Evolutionary conservation across 2,888 invertebrate genomes (phyloP).

Genomic region (Troilus luridus): DNA sequence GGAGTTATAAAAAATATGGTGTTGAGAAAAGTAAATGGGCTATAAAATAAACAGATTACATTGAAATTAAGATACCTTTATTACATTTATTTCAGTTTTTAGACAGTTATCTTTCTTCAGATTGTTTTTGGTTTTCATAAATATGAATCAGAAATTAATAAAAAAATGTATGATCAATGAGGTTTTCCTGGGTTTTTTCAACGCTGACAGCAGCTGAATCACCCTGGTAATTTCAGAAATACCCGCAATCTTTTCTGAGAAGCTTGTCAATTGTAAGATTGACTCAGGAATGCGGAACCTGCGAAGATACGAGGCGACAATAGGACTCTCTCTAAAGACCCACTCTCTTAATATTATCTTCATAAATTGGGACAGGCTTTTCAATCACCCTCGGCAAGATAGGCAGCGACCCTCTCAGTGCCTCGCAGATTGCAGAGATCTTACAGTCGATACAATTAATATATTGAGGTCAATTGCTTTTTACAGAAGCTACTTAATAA

Average conservation of each 20-base stretch:
- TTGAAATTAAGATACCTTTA: too few species aligned
- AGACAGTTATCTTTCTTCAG: too few species aligned
- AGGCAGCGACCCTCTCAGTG: background rate
- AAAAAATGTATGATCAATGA: background rate
- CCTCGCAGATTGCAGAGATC: background rate
- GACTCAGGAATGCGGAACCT: background rate
- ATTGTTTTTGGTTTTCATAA: too few species aligned
- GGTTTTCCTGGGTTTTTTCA: background rate
- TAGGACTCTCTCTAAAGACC: constrained; percentile 3
- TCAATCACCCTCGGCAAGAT: background rate
- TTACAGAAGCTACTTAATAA: background rate
- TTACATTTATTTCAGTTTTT: too few species aligned
- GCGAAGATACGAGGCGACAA: background rate
- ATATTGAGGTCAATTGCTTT: background rate
- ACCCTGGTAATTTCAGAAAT: background rate
- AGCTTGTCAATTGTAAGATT: background rate
- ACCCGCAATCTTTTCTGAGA: constrained; percentile 5
- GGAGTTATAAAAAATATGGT: too few species aligned
- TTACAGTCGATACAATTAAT: background rate
- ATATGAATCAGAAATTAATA: background rate
- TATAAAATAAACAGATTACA: too few species aligned
- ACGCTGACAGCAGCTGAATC: background rate
- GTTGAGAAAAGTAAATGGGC: too few species aligned
- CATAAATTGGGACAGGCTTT: background rate
- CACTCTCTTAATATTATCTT: background rate